Evolutionary conservation across 2,113 vertebrate species (phyloP).

Genomic region (Chloropsis cyanopogon): DNA sequence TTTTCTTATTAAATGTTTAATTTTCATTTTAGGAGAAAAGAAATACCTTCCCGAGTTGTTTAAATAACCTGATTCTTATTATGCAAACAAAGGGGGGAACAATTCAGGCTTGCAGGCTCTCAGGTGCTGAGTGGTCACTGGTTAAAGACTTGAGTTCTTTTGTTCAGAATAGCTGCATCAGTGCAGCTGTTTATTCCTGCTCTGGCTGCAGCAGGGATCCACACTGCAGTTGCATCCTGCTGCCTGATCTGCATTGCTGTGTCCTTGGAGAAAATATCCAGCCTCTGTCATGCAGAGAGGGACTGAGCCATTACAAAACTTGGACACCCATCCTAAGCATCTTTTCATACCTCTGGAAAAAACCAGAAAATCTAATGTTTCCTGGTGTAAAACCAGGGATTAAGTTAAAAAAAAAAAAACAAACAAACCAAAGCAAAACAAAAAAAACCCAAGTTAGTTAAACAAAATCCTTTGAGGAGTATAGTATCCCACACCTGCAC

Average conservation of each 20-base stretch:
- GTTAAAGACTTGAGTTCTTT: neutral
- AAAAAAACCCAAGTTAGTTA: neutral
- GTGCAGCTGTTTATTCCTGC: neutral
- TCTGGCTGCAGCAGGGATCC: neutral
- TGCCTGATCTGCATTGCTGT: constrained; percentile 33
- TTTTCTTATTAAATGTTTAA: neutral
- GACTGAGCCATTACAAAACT: neutral
- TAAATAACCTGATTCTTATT: neutral
- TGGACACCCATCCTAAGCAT: neutral
- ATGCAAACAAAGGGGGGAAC: neutral
- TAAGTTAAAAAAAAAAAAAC: neutral
- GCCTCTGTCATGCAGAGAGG: neutral
- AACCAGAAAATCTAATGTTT: neutral
- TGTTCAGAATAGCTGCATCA: neutral
- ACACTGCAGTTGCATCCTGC: neutral
- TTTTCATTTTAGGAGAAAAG: neutral
- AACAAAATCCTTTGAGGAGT: neutral
- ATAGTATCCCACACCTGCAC: neutral
- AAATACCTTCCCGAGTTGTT: neutral
- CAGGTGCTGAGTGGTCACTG: neutral
- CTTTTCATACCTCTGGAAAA: neutral
- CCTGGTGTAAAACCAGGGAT: neutral
- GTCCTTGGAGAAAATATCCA: neutral
- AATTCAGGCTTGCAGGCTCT: neutral
- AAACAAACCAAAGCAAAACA: neutral